phyloP scores from a whole-genome alignment of 2,113 vertebrate genomes.

The Climacteris rufus region DNA sequence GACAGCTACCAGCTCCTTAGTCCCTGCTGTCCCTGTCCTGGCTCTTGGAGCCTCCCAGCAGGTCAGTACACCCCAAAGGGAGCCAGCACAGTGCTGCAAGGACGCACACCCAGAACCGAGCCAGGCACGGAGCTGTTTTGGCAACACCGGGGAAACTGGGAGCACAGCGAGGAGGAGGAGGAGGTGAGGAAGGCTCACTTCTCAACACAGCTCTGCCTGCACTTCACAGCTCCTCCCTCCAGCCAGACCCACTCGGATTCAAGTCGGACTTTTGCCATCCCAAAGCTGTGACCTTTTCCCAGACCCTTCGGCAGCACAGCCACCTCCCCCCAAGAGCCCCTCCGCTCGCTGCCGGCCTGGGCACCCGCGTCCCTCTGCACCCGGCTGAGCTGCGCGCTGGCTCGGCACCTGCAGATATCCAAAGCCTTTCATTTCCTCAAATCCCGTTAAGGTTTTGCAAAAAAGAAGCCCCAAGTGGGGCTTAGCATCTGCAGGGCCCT shows the following conservation, averaged over 20 bases:
- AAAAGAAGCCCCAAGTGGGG: conserved; percentile 24
- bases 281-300: background rate
- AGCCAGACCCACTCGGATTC: background rate
- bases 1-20: background rate
- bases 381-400: background rate
- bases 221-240: background rate
- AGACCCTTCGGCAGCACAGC: background rate
- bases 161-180: background rate
- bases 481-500: conserved; percentile 30
- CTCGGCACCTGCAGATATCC: conserved; percentile 1
- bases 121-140: rapidly evolving
- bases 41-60: background rate
- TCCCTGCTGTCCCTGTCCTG: background rate
- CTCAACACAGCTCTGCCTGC: background rate
- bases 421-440: conserved; percentile 35
- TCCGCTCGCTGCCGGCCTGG: background rate
- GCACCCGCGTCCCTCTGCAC: rapidly evolving
- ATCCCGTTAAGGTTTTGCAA: conserved; percentile 45
- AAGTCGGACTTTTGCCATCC: rapidly evolving
- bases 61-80: background rate
- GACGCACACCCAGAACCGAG: background rate
- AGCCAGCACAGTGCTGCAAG: background rate
- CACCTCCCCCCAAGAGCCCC: rapidly evolving
- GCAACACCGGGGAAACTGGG: background rate
- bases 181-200: background rate